These are phyloP conservation scores for Diabrotica balteata DNA, from an alignment of 2,888 invertebrate genomes.

Conservation along the genomic window DNA sequence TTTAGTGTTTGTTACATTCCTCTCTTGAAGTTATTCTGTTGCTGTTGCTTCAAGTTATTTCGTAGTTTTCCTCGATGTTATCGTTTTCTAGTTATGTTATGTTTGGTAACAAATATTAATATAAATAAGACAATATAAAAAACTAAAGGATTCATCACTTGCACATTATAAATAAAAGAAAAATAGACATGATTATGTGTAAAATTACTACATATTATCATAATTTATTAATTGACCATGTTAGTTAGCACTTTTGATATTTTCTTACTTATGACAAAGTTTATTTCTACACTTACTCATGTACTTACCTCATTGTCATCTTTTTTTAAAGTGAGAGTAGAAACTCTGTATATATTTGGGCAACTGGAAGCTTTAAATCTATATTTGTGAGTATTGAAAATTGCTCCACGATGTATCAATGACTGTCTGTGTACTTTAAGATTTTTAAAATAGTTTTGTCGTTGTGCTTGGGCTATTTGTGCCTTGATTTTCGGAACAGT, in stretches of 20 bases:
- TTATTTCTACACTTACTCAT: neutral
- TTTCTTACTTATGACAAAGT: neutral
- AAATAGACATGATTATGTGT: too few species aligned
- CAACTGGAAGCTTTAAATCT: conserved; percentile 86
- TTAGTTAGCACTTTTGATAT: conserved; percentile 9
- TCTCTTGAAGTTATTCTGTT: too few species aligned
- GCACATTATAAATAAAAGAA: too few species aligned
- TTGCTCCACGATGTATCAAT: conserved; percentile 85
- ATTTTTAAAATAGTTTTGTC: conserved; percentile 71
- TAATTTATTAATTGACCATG: neutral
- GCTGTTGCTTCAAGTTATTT: too few species aligned
- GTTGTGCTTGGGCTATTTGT: conserved; percentile 9
- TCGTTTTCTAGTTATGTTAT: too few species aligned
- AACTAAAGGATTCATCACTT: too few species aligned
- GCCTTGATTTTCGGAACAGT: conserved; percentile 17
- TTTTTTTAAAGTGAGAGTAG: conserved; percentile 81
- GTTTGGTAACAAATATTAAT: too few species aligned
- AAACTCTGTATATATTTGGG: conserved; percentile 88
- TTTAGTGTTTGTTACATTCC: too few species aligned
- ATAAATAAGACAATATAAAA: too few species aligned
- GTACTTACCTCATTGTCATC: conserved; percentile 68
- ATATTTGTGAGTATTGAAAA: conserved; percentile 83
- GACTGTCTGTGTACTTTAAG: conserved; percentile 79
- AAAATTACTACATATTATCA: too few species aligned
- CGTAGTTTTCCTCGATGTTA: too few species aligned